These are phyloP conservation scores for Megaceryle alcyon DNA, from an alignment of 2,797 vertebrate species.

Conservation along the genomic window DNA sequence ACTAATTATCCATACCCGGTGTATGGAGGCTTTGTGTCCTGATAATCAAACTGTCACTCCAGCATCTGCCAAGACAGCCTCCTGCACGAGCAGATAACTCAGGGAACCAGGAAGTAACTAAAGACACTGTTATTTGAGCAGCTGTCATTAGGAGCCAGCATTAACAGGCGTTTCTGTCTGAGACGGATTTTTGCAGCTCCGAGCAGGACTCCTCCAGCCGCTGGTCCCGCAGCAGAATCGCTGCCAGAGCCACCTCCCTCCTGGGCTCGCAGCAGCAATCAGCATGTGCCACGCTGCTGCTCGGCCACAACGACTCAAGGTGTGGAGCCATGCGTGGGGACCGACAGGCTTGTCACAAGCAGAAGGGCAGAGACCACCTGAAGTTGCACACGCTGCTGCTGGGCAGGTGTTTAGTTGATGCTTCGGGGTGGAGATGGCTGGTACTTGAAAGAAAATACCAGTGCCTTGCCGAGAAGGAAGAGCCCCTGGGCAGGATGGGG, in stretches of 20 bases:
- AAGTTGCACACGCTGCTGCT: background rate
- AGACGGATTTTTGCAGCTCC: background rate
- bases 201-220: background rate
- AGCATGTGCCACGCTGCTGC: background rate
- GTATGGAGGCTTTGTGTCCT: background rate
- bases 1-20: background rate
- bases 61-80: background rate
- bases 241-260: background rate
- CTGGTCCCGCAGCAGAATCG: background rate
- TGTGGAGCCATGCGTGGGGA: rapidly evolving
- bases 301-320: rapidly evolving
- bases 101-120: background rate
- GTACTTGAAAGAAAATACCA: background rate
- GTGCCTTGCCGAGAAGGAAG: background rate
- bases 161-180: background rate
- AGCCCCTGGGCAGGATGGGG: background rate
- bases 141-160: background rate
- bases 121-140: background rate
- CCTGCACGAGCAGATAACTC: background rate
- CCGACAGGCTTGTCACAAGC: background rate
- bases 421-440: background rate
- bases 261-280: rapidly evolving
- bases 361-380: background rate
- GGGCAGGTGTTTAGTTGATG: background rate
- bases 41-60: background rate